Percentiles rank a stretch among this genome's conserved stretches.
Evolutionary conservation across 2,797 vertebrate species (phyloP).

Genomic region (Acanthurus leucopareius): DNA sequence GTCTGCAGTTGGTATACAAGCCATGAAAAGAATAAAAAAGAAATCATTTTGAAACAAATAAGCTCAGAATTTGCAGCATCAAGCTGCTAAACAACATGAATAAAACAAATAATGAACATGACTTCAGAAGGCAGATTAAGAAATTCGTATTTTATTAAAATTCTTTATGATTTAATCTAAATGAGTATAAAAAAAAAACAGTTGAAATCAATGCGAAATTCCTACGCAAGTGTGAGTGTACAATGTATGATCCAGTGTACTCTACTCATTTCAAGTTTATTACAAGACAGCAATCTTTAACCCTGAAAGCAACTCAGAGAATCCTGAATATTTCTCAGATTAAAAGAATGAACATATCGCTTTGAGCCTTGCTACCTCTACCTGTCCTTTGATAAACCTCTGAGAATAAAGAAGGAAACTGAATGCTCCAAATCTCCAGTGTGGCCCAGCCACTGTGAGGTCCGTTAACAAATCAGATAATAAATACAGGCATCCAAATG

Average conservation of each 20-base stretch:
- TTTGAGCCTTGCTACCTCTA: constrained; percentile 61
- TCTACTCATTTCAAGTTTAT: constrained; percentile 86
- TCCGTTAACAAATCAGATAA: constrained; percentile 80
- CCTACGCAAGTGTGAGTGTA: constrained; percentile 78
- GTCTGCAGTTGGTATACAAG: constrained; percentile 39
- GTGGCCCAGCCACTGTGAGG: constrained; percentile 87
- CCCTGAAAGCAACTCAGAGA: constrained; percentile 77
- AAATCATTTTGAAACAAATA: constrained; percentile 30
- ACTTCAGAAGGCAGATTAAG: constrained; percentile 74
- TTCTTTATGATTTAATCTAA: constrained; percentile 75
- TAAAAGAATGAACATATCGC: constrained; percentile 54
- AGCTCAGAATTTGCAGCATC: constrained; percentile 33
- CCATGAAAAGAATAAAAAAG: constrained; percentile 10
- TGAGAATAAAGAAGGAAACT: constrained; percentile 74
- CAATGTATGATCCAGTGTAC: constrained; percentile 84
- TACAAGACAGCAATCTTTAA: constrained; percentile 79
- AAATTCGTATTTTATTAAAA: constrained; percentile 80
- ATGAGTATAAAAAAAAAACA: constrained; percentile 64
- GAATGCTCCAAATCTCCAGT: constrained; percentile 71
- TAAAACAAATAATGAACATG: constrained; percentile 57
- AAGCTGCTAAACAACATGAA: constrained; percentile 28
- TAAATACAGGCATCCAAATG: constrained; percentile 86
- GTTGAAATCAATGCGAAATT: constrained; percentile 73
- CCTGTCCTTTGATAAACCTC: constrained; percentile 80
- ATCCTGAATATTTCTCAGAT: constrained; percentile 69